These are phyloP conservation scores for Threskiornis aethiopicus DNA, from an alignment of 2,797 vertebrate genomes.

Conservation along the genomic window DNA sequence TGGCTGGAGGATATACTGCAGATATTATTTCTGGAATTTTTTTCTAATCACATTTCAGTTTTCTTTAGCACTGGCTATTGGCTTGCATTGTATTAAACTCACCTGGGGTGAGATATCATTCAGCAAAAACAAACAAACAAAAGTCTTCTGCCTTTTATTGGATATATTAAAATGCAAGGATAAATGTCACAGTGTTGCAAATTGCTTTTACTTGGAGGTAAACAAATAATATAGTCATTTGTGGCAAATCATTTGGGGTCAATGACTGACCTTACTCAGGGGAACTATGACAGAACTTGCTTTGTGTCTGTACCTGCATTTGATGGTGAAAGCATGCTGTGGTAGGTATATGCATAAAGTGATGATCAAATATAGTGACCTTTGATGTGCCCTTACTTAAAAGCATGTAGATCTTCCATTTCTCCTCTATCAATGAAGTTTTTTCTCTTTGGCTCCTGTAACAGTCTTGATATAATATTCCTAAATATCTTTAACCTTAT, in stretches of 20 bases:
- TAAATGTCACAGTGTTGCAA: background rate
- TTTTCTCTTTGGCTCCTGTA: background rate
- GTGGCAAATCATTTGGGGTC: background rate
- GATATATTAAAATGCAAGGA: background rate
- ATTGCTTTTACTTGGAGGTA: background rate
- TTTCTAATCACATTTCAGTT: background rate
- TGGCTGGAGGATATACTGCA: background rate
- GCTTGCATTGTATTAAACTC: background rate
- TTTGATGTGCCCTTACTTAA: background rate
- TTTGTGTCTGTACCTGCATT: background rate
- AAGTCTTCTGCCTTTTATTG: background rate
- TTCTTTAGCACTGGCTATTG: background rate
- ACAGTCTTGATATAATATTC: background rate
- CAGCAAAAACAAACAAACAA: background rate
- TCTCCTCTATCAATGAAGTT: background rate
- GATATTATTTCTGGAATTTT: background rate
- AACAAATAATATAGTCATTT: background rate
- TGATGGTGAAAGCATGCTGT: background rate
- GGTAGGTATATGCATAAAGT: background rate
- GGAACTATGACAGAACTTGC: background rate
- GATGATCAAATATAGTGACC: background rate
- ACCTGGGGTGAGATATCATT: background rate
- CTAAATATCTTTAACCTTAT: background rate
- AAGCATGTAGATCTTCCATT: background rate
- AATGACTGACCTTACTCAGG: background rate